Evolutionary conservation across 2,888 invertebrate species (phyloP).

Genomic region (Mechanitis mazaeus): DNA sequence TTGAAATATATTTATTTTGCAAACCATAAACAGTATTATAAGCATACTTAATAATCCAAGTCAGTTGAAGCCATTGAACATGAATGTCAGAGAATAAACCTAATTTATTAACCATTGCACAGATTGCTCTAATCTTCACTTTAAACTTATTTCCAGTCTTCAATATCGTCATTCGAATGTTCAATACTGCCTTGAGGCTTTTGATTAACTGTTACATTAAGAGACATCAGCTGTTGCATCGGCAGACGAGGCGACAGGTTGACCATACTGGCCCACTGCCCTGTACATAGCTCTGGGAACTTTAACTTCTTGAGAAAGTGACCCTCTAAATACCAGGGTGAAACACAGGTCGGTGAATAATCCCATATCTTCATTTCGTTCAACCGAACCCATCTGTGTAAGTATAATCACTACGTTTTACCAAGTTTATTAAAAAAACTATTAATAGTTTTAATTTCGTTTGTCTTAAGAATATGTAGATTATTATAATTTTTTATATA

Average conservation of each 20-base stretch:
- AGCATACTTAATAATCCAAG: too few species aligned
- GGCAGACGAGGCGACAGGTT: conserved; percentile 81
- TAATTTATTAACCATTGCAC: too few species aligned
- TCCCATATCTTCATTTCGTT: conserved; percentile 83
- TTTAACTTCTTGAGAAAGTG: conserved; percentile 80
- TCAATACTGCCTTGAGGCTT: conserved; percentile 72
- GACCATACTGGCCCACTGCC: conserved; percentile 88
- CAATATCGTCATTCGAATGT: conserved; percentile 41
- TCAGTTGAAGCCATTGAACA: too few species aligned
- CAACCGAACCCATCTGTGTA: conserved; percentile 80
- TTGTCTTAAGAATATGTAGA: too few species aligned
- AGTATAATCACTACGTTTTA: conserved; percentile 1
- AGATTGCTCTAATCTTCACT: too few species aligned
- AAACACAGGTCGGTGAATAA: conserved; percentile 81
- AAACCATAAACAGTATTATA: too few species aligned
- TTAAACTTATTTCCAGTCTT: conserved; percentile 17
- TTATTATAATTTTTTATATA: too few species aligned
- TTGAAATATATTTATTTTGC: too few species aligned
- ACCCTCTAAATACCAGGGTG: conserved; percentile 84
- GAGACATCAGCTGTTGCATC: conserved; percentile 68
- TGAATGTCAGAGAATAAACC: too few species aligned
- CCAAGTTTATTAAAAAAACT: too few species aligned
- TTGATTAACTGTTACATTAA: conserved; percentile 69
- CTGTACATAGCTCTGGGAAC: conserved; percentile 84
- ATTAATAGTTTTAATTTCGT: too few species aligned